Base-by-base conservation (phyloP, 1,140 invertebrate genomes). In the Philopotamus ludificatus region DNA sequence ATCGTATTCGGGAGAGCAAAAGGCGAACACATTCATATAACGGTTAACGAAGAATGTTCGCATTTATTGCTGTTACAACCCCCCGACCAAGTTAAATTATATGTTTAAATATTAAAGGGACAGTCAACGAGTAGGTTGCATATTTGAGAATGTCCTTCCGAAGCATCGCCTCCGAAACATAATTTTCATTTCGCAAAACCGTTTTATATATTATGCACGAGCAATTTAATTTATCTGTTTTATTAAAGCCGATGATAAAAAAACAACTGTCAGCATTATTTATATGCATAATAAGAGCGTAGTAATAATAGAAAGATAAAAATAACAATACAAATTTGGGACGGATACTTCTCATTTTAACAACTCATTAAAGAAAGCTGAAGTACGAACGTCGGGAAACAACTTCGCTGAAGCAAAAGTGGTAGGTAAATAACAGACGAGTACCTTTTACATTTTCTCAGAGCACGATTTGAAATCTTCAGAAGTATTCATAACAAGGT, bases 91-190 rank as follows among this genome's bases (percentile, higher is more conserved):
- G 57, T 60, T 60, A 60, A 60, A 60, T 60, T 60, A 49, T 60
- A 60, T 47, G 57, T 60, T 60, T 60, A 60, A 60, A 60, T 60
- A 60, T 60, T 60, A 60, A 60, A 60, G 57, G 42, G 57, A 34
- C 23, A 45, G 63, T 53, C 63, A 58, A 42, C 41, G 42, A 8
- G 61, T 21, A 42, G 26, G 54, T 3, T 21, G 21, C 21, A 54
- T 50, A 55, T 50, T 49, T 45, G 47, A 41, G 47, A 26, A 53
- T 21, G 22, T 51, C 22, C 60, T 53, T 41, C 41, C 42, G 15
- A 7, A 34, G 28, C 28, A 34, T 34, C 39, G 18, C n/a, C 10
- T 20, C 23, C 39, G 34, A 7, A 34, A 34, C 12, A 34, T 34
- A 34, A 34, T 34, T 34, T 34, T 34, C 28, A 4, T 12, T 34